Evolutionary conservation across 2,888 invertebrate species (phyloP).

Genomic region (Drosophila pseudotakahashii): DNA sequence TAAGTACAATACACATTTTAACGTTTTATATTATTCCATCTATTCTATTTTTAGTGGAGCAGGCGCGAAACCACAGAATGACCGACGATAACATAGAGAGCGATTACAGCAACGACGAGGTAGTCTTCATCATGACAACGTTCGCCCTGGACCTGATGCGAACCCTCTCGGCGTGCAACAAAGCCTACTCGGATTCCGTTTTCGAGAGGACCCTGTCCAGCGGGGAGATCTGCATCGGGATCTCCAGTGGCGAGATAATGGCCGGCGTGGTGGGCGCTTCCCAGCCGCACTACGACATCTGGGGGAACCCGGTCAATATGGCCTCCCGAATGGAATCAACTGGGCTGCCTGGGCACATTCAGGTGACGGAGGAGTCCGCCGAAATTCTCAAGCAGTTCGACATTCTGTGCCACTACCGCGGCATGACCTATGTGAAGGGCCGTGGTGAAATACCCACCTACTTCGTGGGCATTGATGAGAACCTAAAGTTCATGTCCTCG

Average conservation of each 20-base stretch:
- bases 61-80: background rate
- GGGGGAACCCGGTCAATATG: constrained; percentile 98
- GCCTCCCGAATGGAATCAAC: constrained; percentile 98
- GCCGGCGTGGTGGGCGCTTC: constrained; percentile 97
- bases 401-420: constrained; percentile 88
- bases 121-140: constrained; percentile 87
- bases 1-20: too few species aligned
- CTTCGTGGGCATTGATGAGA: constrained; percentile 88
- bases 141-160: constrained; percentile 87
- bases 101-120: constrained; percentile 70
- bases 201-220: constrained; percentile 57
- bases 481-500: constrained; percentile 81
- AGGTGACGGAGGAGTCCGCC: constrained; percentile 91
- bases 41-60: background rate
- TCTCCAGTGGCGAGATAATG: constrained; percentile 95
- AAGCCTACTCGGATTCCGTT: constrained; percentile 84
- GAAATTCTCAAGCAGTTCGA: constrained; percentile 87
- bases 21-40: too few species aligned
- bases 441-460: constrained; percentile 88
- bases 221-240: constrained; percentile 86
- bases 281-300: constrained; percentile 97
- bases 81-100: too few species aligned
- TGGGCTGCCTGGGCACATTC: constrained; percentile 91
- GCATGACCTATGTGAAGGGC: constrained; percentile 90
- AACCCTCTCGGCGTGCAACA: constrained; percentile 86